Conservation (phyloP, 2,113 vertebrate genomes). For the Piaya cayana region DNA sequence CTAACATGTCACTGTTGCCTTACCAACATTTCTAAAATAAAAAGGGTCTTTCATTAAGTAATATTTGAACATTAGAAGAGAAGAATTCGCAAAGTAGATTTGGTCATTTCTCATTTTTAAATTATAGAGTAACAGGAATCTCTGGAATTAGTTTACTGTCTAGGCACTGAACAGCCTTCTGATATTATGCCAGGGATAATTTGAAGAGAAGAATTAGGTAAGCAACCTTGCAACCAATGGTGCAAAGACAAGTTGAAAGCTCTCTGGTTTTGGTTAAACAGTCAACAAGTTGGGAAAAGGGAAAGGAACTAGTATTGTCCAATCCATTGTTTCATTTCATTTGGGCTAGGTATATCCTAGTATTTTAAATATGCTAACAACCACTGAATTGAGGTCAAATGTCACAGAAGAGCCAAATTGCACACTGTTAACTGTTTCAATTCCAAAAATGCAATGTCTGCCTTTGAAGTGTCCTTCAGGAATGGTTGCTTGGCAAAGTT, state of each 20-base stretch:
- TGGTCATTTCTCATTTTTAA: background rate
- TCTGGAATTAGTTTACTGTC: background rate
- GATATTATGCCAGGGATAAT: background rate
- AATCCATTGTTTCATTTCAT: background rate
- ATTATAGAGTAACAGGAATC: background rate
- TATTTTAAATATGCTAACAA: background rate
- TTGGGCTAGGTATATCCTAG: background rate
- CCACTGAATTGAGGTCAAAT: background rate
- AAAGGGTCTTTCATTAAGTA: background rate
- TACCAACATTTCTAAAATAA: background rate
- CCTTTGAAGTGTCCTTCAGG: background rate
- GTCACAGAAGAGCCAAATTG: background rate
- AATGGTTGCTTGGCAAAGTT: background rate
- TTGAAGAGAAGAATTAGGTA: background rate
- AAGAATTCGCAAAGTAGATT: background rate
- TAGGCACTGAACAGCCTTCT: background rate
- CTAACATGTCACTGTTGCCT: background rate
- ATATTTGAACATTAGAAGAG: background rate
- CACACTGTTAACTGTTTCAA: fast-evolving
- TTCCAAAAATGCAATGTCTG: background rate
- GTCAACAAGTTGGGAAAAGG: background rate
- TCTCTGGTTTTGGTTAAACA: background rate
- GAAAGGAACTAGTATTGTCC: background rate
- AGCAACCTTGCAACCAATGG: background rate
- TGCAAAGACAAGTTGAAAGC: background rate